Evolutionary conservation across 92 coral and sea anemone species (phyloP).

Genomic region (Heliopora coerulea): DNA sequence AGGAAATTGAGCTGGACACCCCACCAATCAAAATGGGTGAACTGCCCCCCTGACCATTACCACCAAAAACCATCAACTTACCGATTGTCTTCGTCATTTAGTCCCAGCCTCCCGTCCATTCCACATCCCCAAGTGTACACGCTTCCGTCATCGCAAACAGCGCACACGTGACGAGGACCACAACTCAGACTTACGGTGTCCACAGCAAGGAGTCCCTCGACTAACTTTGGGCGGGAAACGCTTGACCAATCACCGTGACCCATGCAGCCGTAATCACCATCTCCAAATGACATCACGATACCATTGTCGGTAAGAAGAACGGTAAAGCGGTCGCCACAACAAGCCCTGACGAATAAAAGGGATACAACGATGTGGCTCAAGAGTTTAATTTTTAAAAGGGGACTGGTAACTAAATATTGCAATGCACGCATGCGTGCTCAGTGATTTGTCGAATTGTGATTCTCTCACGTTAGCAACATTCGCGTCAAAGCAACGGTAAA

Average conservation of each 20-base stretch:
- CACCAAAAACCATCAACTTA: constrained; percentile 41
- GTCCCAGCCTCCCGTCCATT: constrained; percentile 91
- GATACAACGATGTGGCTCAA: too few relatives aligned
- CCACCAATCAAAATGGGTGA: not conserved
- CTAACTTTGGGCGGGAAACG: constrained; percentile 90
- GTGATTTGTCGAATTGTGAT: too few relatives aligned
- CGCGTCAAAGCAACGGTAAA: too few relatives aligned
- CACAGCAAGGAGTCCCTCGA: constrained; percentile 88
- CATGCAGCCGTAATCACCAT: constrained; percentile 89
- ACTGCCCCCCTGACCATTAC: not conserved
- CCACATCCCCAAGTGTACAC: constrained; percentile 99
- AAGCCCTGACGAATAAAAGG: constrained; percentile 55
- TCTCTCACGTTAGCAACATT: too few relatives aligned
- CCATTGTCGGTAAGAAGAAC: constrained; percentile 97
- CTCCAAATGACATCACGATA: constrained; percentile 97
- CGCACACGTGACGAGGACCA: constrained; percentile 91
- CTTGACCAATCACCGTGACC: constrained; percentile 95
- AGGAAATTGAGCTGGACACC: too few relatives aligned
- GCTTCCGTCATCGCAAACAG: constrained; percentile 83
- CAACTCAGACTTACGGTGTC: constrained; percentile 92
- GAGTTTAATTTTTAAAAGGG: too few relatives aligned
- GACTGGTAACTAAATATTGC: too few relatives aligned
- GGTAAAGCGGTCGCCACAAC: constrained; percentile 89
- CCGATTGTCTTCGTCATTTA: constrained; percentile 89
- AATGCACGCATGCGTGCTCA: too few relatives aligned